phyloP scores from a whole-genome alignment of 2,113 vertebrate species.

The Tachysurus fulvidraco region DNA sequence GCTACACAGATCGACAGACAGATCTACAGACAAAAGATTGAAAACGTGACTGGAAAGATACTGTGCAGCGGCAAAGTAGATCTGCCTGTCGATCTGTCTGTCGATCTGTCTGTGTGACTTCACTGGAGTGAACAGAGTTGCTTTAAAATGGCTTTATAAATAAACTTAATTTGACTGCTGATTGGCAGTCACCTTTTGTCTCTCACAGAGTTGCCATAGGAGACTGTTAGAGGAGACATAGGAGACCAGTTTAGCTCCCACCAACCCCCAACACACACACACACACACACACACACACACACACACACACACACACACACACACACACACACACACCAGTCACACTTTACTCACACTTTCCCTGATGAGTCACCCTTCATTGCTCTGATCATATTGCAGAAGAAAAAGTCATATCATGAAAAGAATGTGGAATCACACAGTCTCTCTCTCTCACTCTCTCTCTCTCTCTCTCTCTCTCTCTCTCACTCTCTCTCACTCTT shows the following conservation, averaged over 20 bases:
- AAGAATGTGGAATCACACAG: neutral
- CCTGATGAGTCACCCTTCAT: constrained; percentile 36
- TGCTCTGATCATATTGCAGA: neutral
- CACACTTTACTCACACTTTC: constrained; percentile 9
- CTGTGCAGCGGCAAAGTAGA: no score
- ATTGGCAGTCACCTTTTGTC: neutral
- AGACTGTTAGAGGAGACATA: neutral
- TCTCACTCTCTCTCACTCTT: constrained; percentile 2
- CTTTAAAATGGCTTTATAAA: neutral
- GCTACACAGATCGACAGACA: no score
- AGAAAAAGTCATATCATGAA: neutral
- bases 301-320: constrained; percentile 23
- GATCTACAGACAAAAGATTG: no score
- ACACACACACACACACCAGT: constrained; percentile 5
- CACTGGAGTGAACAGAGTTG: neutral
- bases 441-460: constrained; percentile 19
- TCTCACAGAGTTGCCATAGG: neutral
- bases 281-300: constrained; percentile 8
- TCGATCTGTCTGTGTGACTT: neutral
- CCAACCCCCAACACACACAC: neutral
- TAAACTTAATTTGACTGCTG: constrained; percentile 1
- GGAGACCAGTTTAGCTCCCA: neutral
- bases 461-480: constrained; percentile 8
- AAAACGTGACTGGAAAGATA: no score
- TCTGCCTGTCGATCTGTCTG: no score